Evolutionary conservation across 2,888 invertebrate genomes (phyloP), one percentile per base, ranked within the genome.

Genomic region (Ecliptopera silaceata): DNA sequence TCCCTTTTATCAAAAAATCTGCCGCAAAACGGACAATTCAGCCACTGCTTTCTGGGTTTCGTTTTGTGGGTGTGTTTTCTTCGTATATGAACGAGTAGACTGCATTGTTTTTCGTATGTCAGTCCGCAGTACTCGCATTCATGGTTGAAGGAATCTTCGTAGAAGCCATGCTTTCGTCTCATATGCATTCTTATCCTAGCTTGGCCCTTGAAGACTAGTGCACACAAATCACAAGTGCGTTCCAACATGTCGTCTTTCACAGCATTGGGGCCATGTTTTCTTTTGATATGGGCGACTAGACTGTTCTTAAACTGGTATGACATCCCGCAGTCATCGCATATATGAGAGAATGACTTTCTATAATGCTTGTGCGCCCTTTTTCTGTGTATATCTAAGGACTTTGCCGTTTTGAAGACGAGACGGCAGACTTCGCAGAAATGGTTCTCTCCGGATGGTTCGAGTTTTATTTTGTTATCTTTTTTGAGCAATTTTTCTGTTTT

Each of bases 291-390:
- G 6, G 86, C 87, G 0, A 79, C 74, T 42, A 91, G 67, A 66
- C 91, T 90, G 34, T 84, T 87, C 50, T 88, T 89, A 55, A 76
- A 76, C 41, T 88, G 88, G 15, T 90, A 91, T 0, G 87, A 73
- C 86, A 89, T 87, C 0, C 84, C 81, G 36, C 91, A 91, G 42
- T 81, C 72, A 63, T 89, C 83, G 43, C 91, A 91, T 1, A 84
- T 68, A 43, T 88, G 85, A 66, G 79, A 74, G 43, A 87, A 88
- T 0, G 74, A 75, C 3, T 78, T 76, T 32, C 86, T 75, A 41
- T 77, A 87, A 0, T 70, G 66, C 57, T 87, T 83, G 54, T 91
- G 91, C 54, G 85, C 82, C 8, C 88, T 69, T 66, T 82, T 86
- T 58, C 87, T 86, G 44, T 91, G 91, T 74, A 83, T 82, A 15